These are phyloP conservation scores for Patella caerulea DNA, from an alignment of 2,888 invertebrate genomes.

Conservation along the genomic window DNA sequence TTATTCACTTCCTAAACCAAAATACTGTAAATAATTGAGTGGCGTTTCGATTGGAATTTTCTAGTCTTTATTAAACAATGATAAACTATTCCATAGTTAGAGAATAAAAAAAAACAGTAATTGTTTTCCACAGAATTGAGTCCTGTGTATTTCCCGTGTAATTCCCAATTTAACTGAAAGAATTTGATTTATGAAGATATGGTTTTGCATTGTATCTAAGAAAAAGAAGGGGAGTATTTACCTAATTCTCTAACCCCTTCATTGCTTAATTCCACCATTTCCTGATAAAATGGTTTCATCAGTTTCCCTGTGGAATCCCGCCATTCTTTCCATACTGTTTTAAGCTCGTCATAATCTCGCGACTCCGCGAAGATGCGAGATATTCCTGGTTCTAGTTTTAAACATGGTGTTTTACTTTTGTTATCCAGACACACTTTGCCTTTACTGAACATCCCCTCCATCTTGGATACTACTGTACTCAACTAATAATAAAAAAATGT, in stretches of 20 bases:
- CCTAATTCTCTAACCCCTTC: constrained; percentile 77
- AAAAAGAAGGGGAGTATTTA: too few species aligned
- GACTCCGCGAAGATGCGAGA: constrained; percentile 48
- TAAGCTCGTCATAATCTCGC: constrained; percentile 81
- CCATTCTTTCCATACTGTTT: constrained; percentile 86
- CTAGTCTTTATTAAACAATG: too few species aligned
- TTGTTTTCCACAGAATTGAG: too few species aligned
- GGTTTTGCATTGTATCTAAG: too few species aligned
- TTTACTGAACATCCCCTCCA: constrained; percentile 48
- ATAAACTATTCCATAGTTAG: too few species aligned
- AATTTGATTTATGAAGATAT: too few species aligned
- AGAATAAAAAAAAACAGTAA: too few species aligned
- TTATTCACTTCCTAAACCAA: too few species aligned
- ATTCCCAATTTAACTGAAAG: too few species aligned
- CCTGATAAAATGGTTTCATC: constrained; percentile 82
- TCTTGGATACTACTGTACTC: constrained; percentile 37
- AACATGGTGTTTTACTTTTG: constrained; percentile 35
- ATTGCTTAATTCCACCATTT: constrained; percentile 85
- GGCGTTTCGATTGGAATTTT: too few species aligned
- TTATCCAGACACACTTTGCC: constrained; percentile 45
- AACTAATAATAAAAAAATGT: constrained; percentile 37
- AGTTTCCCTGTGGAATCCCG: constrained; percentile 85
- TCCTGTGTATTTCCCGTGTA: too few species aligned
- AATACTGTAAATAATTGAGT: too few species aligned
- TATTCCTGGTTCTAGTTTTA: constrained; percentile 46